Percentiles rank a stretch among this genome's conserved stretches.
Evolutionary conservation across 1,140 invertebrate genomes (phyloP).

Genomic region (Battus philenor): DNA sequence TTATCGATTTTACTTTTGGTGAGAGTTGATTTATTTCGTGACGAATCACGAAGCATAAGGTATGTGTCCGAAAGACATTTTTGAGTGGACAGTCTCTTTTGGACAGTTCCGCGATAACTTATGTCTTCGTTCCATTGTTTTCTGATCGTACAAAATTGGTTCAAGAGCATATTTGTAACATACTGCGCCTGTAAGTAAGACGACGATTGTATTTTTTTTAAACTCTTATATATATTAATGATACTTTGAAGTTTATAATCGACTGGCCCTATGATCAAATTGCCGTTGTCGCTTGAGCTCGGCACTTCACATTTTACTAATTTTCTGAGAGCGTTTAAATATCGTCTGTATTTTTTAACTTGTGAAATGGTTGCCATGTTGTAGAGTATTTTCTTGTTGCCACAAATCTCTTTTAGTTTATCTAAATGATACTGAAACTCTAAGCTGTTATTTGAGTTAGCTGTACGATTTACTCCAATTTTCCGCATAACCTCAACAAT

Average conservation of each 20-base stretch:
- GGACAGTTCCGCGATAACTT: neutral
- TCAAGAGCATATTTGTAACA: conserved; percentile 12
- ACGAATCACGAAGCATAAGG: neutral
- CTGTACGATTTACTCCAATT: neutral
- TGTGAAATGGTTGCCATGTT: too few species aligned
- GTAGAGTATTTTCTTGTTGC: neutral
- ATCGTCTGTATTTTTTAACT: conserved; percentile 1
- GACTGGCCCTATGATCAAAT: too few species aligned
- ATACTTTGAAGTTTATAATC: conserved; percentile 8
- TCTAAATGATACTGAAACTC: neutral
- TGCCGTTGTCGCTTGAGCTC: too few species aligned
- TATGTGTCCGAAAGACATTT: conserved; percentile 13
- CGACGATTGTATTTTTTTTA: conserved; percentile 10
- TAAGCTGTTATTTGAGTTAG: neutral
- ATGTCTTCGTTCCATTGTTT: neutral
- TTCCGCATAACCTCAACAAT: neutral
- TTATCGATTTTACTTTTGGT: conserved; percentile 10
- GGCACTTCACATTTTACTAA: neutral
- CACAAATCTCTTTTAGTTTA: neutral
- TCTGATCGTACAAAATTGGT: conserved; percentile 7
- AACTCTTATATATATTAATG: neutral
- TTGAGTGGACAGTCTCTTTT: neutral
- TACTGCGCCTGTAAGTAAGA: neutral
- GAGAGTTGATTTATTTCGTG: conserved; percentile 8
- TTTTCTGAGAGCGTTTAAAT: conserved; percentile 1